A percentile compares a stretch with the other conserved stretches of the same genome.
phyloP scores from a whole-genome alignment of 2,797 vertebrate genomes.

The Sternotherus odoratus region DNA sequence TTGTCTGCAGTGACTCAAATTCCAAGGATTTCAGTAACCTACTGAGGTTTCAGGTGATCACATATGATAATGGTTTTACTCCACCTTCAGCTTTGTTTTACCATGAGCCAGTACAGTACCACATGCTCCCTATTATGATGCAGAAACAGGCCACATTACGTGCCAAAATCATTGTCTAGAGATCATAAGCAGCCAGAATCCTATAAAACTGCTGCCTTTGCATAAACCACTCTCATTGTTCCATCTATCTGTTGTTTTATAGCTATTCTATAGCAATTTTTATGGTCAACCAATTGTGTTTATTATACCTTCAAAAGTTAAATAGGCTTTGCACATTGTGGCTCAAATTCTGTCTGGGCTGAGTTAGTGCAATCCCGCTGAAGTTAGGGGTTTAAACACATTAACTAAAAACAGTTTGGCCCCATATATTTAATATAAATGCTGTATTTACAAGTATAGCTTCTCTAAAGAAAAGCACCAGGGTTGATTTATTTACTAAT shows the following conservation, averaged over 20 bases:
- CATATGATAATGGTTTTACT: slow-evolving; percentile 33
- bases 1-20: neutral
- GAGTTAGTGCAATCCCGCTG: neutral
- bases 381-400: neutral
- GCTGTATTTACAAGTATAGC: neutral
- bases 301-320: neutral
- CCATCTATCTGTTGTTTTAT: neutral
- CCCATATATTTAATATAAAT: neutral
- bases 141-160: too few relatives aligned
- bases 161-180: neutral
- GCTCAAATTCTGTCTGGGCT: neutral
- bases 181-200: rapidly evolving
- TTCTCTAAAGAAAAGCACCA: neutral
- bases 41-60: neutral
- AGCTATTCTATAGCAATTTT: neutral
- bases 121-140: neutral
- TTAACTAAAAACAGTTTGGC: neutral
- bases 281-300: neutral
- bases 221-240: neutral
- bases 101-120: neutral
- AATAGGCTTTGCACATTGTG: neutral
- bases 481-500: neutral
- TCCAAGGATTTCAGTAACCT: slow-evolving; percentile 21
- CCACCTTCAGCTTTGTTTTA: slow-evolving; percentile 16
- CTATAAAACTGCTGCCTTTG: neutral